Evolutionary conservation across 2,888 invertebrate species (phyloP), one percentile per base, ranked within the genome.

Genomic region (Anthophora plumipes): DNA sequence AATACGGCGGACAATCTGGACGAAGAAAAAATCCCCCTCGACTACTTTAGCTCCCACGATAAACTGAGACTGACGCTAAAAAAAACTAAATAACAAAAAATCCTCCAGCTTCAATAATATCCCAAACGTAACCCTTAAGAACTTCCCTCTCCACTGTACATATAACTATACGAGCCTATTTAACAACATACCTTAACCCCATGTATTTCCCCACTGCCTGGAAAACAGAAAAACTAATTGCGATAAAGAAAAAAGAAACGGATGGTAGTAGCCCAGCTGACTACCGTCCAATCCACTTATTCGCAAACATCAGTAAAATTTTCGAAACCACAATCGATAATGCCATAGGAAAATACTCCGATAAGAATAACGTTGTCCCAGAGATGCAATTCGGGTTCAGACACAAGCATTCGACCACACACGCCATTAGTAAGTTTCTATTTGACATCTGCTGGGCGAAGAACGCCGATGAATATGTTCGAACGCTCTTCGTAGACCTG

Each of bases 381-480:
- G 75, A 89, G 0, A 14, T 50, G 0, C 89, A 90, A 77, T 90
- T 88, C 57, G 90, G 89, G 0, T 89, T 89, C 43, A 80, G 84
- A 70, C 12, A 12, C 17, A 1, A 31, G n/a, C 73, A 73, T 8
- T 41, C 61, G 0, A 70, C 70, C 2, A n/a, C 8, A 0, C 54
- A 68, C 3, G 46, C 57, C 0, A n/a, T 64, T 0, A 50, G 31
- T 0, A 57, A 57, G 37, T 57, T 68, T 14, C 31, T 37, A 0
- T 70, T 72, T 0, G 77, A 81, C 11, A 69, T 83, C 0, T 68
- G 61, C 14, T 57, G 39, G 46, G 73, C 63, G 0, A 31, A n/a
- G n/a, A n/a, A n/a, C n/a, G n/a, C n/a, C n/a, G n/a, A n/a, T n/a
- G n/a, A n/a, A n/a, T n/a, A n/a, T n/a, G n/a, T n/a, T n/a, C n/a